Conservation (phyloP, 2,888 invertebrate species). For the Aplocera efformata region DNA sequence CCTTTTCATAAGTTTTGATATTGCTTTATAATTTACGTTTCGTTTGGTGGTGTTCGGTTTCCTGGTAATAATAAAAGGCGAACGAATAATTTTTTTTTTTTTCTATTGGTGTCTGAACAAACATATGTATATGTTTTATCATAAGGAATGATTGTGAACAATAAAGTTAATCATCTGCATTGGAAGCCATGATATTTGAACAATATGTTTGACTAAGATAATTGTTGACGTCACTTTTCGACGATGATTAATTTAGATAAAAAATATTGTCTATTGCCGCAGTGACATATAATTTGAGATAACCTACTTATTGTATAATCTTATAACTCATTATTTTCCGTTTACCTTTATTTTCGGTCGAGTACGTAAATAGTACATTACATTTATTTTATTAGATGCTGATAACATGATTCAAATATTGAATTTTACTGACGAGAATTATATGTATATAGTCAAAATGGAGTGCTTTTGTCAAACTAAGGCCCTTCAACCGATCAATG, state of each 20-base stretch:
- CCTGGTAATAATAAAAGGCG: conserved; percentile 10
- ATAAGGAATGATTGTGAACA: conserved; percentile 16
- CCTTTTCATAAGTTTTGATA: conserved; percentile 6
- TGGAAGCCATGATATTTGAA: conserved; percentile 24
- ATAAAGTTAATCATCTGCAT: conserved; percentile 26
- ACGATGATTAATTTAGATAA: conserved; percentile 21
- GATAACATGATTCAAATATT: too few relatives aligned
- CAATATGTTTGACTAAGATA: conserved; percentile 23
- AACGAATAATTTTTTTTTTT: conserved; percentile 21
- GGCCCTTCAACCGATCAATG: too few relatives aligned
- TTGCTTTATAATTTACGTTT: conserved; percentile 6
- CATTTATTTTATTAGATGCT: too few relatives aligned
- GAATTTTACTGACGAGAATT: too few relatives aligned
- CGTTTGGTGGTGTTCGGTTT: conserved; percentile 16
- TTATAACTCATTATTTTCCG: too few relatives aligned
- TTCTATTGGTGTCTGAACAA: conserved; percentile 29
- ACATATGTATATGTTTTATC: conserved; percentile 30
- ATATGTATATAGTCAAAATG: too few relatives aligned
- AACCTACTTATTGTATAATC: conserved; percentile 7
- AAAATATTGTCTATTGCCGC: conserved; percentile 19
- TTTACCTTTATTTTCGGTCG: too few relatives aligned
- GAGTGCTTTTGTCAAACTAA: too few relatives aligned
- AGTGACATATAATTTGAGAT: conserved; percentile 4
- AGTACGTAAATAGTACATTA: too few relatives aligned
- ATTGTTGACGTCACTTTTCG: conserved; percentile 23